Evolutionary conservation across 2,797 vertebrate species (phyloP), one percentile per base, ranked within the genome.

Genomic region (Acipenser ruthenus): DNA sequence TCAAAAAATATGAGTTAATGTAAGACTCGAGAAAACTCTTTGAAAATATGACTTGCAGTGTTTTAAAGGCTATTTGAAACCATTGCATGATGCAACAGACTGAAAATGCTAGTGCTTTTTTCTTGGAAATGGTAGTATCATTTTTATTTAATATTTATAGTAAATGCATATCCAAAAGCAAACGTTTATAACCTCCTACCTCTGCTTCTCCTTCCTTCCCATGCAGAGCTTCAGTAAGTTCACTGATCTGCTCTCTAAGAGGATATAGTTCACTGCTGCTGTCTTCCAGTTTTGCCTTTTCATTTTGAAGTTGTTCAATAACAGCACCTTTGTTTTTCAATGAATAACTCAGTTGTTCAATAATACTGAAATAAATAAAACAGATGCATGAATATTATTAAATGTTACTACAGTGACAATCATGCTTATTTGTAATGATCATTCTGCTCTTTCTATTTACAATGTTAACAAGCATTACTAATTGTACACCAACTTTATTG

Each of bases 311-410:
- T 73, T 86, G 83, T 70, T 85, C 86, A 75, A 93, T 88, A 73
- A 83, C 49, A 72, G 85, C 86, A 70, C 94, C 92, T 83, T 92
- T 92, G 70, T 76, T 89, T 81, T 89, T 89, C 77, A 96, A 67
- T 55, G 87, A 85, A 65, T 83, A 76, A 74, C 75, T 90, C 74
- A 97, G 88, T 70, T 93, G 86, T 75, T 93, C 85, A 64, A 94
- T 94, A 71, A 91, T 76, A 66, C 96, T 98, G 77, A 60, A 3
- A 74, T n/a, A 80, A 74, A 60, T 49, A 64, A 49, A 56, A 50
- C 8, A 50, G 64, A 63, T 59, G 15, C 1, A 23, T 37, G 23
- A 37, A 37, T 37, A 2, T 37, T 37, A 37, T 37, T 37, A 37
- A 37, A 37, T 37, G 1, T 37, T 37, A 37, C 23, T 2, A 37